A percentile compares a stretch with the other conserved stretches of the same genome.
Evolutionary conservation across 2,113 vertebrate genomes (phyloP).

Genomic region (Motacilla tschutschensis): DNA sequence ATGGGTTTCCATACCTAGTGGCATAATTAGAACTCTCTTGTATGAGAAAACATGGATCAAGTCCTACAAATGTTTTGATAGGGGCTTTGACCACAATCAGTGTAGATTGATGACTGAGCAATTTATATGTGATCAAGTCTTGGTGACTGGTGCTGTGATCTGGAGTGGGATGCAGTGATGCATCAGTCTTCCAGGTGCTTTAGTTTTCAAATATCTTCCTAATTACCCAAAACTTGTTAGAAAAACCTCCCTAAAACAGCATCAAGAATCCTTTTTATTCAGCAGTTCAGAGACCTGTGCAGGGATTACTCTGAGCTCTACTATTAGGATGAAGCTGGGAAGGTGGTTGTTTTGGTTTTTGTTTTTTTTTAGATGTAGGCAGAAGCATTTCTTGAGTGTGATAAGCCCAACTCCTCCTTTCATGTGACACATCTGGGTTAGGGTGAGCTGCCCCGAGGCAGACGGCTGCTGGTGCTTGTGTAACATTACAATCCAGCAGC

Average conservation of each 20-base stretch:
- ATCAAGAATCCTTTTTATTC: neutral
- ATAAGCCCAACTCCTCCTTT: neutral
- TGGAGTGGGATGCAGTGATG: neutral
- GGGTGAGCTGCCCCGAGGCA: neutral
- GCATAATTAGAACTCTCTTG: neutral
- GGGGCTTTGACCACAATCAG: neutral
- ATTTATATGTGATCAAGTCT: neutral
- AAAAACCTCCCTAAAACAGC: neutral
- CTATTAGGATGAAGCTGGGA: neutral
- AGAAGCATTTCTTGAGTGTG: constrained; percentile 6
- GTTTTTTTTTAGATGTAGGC: neutral
- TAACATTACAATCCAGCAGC: neutral
- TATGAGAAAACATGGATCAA: neutral
- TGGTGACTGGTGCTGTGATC: neutral
- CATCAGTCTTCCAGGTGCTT: neutral
- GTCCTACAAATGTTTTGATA: neutral
- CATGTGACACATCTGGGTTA: constrained; percentile 62
- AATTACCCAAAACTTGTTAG: neutral
- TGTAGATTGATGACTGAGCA: neutral
- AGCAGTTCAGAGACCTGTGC: neutral
- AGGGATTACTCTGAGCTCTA: neutral
- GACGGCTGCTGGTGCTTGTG: neutral
- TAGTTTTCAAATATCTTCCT: neutral
- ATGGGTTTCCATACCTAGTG: neutral
- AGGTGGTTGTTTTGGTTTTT: neutral